Evolutionary conservation across 2,797 vertebrate genomes (phyloP).

Genomic region (Manis javanica): DNA sequence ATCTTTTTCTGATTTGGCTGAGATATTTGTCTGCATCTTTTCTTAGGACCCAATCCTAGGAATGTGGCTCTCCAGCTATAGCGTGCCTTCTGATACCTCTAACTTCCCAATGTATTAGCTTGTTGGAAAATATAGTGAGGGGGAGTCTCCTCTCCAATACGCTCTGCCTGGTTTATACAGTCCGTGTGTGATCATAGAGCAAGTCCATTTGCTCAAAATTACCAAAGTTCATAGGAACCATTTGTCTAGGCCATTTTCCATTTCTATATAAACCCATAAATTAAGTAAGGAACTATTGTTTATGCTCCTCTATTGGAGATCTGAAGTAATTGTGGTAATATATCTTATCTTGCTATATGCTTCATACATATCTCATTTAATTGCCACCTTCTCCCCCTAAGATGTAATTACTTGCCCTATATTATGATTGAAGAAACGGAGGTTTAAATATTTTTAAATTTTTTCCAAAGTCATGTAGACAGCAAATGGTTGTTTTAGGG

Average conservation of each 20-base stretch:
- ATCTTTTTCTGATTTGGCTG: not conserved
- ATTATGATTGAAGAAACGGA: slow-evolving; percentile 29
- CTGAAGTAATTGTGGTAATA: not conserved
- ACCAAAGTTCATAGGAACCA: not conserved
- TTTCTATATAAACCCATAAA: slow-evolving; percentile 26
- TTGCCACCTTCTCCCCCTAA: not conserved
- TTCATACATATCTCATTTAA: not conserved
- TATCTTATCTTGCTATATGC: not conserved
- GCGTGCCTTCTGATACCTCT: not conserved
- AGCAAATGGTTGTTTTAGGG: not conserved
- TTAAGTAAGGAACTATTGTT: not conserved
- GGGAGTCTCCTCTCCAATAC: not conserved
- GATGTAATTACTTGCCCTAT: not conserved
- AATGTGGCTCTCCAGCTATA: not conserved
- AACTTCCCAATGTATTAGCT: not conserved
- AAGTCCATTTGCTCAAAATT: not conserved
- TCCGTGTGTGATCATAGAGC: not conserved
- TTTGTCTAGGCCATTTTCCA: not conserved
- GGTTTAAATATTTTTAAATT: not conserved
- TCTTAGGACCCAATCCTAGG: not conserved
- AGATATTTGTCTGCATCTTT: not conserved
- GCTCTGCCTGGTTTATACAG: not conserved
- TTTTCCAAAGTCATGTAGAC: not conserved
- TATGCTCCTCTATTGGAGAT: not conserved
- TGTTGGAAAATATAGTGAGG: not conserved